A percentile compares a stretch with the other conserved stretches of the same genome.
Conservation (phyloP, 2,113 vertebrate genomes). For the Dipodomys stephensi region DNA sequence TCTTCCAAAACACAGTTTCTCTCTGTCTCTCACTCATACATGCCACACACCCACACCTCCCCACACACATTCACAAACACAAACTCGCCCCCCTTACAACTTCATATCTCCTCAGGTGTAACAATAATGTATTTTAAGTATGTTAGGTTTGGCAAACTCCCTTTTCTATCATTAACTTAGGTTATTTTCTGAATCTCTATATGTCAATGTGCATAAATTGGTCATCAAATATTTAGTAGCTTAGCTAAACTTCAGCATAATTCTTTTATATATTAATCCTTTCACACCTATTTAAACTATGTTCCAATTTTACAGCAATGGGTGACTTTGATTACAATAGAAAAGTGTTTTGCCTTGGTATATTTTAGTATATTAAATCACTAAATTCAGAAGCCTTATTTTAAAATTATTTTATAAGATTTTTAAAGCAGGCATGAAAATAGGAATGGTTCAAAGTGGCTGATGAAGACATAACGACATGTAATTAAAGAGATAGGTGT, state of each 20-base stretch:
- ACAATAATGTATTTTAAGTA: background rate
- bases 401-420: slow-evolving; percentile 3
- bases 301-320: background rate
- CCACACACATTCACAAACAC: background rate
- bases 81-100: background rate
- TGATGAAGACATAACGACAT: background rate
- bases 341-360: background rate
- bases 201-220: background rate
- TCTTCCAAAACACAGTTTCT: background rate
- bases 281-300: background rate
- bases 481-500: slow-evolving; percentile 46
- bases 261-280: background rate
- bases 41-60: background rate
- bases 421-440: slow-evolving; percentile 34
- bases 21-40: background rate
- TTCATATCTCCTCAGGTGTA: background rate
- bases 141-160: background rate
- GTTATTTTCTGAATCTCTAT: background rate
- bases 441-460: background rate
- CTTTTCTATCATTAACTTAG: background rate
- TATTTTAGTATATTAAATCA: slow-evolving; percentile 23
- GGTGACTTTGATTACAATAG: background rate
- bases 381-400: background rate
- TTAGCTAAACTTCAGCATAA: slow-evolving; percentile 6
- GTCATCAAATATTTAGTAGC: background rate